Conservation (phyloP, 2,113 vertebrate species). For the Platichthys flesus region DNA sequence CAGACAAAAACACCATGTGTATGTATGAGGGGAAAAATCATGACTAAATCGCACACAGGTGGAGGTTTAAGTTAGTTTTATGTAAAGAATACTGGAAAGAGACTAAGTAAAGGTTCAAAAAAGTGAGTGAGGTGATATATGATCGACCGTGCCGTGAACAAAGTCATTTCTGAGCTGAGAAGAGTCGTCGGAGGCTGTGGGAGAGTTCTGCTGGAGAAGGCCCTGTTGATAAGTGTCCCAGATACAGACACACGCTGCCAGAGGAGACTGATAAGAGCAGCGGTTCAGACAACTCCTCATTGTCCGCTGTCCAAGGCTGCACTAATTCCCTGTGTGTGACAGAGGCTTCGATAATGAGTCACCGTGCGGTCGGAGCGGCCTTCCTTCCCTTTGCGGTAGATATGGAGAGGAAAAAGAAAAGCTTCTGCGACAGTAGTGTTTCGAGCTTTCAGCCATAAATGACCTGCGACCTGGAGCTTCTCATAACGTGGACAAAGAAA, state of each 20-base stretch:
- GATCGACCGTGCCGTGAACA: slow-evolving; percentile 1
- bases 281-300: slow-evolving; percentile 71
- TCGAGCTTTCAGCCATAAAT: not conserved
- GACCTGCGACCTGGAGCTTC: not conserved
- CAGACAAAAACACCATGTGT: slow-evolving; percentile 34
- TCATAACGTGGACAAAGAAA: not conserved
- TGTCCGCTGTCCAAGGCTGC: slow-evolving; percentile 71
- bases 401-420: slow-evolving; percentile 22
- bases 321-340: slow-evolving; percentile 75
- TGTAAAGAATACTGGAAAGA: not conserved
- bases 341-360: slow-evolving; percentile 64
- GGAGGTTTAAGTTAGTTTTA: not conserved
- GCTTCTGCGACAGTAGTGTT: not conserved
- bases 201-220: slow-evolving; percentile 52
- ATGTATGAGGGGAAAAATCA: slow-evolving; percentile 4
- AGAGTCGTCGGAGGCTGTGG: slow-evolving; percentile 46
- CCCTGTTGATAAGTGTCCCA: slow-evolving; percentile 60
- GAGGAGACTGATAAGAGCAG: slow-evolving; percentile 62
- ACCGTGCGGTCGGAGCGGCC: slow-evolving; percentile 46
- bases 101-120: not conserved
- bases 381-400: slow-evolving; percentile 42
- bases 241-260: slow-evolving; percentile 39
- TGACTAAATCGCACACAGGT: slow-evolving; percentile 20
- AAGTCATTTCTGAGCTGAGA: slow-evolving; percentile 4
- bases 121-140: not conserved